A percentile compares a stretch with the other conserved stretches of the same genome.
phyloP scores from a whole-genome alignment of 2,113 vertebrate species.

The Panurus biarmicus region DNA sequence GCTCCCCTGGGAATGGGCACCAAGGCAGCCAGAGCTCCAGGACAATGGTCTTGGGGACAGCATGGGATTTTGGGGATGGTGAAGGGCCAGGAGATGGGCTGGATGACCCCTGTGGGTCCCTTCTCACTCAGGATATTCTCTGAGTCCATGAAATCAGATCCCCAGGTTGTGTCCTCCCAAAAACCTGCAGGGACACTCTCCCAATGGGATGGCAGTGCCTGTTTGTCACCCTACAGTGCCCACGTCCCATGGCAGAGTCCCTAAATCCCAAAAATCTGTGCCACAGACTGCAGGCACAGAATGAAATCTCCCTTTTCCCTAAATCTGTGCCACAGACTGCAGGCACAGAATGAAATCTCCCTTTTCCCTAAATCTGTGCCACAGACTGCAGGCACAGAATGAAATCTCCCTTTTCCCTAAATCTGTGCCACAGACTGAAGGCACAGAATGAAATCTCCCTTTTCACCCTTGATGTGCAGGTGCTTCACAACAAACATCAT shows the following conservation, averaged over 20 bases:
- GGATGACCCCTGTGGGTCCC: background rate
- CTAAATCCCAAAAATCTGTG: background rate
- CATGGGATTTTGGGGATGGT: background rate
- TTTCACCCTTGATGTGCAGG: background rate
- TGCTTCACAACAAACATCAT: background rate
- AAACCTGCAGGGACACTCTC: background rate
- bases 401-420: background rate
- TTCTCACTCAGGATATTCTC: background rate
- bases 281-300: background rate
- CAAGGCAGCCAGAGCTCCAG: background rate
- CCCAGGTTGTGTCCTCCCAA: background rate
- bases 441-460: background rate
- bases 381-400: background rate
- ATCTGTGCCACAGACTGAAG: background rate
- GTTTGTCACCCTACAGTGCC: background rate
- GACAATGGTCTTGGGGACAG: background rate
- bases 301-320: background rate
- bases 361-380: background rate
- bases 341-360: background rate
- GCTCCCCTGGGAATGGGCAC: background rate
- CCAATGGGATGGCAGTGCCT: background rate
- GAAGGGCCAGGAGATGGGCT: background rate
- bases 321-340: background rate
- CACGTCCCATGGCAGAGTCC: rapidly evolving
- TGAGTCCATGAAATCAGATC: background rate